Percentiles rank a stretch among this genome's conserved stretches.
Evolutionary conservation across 2,797 vertebrate genomes (phyloP).

Genomic region (Gadopsis marmoratus): DNA sequence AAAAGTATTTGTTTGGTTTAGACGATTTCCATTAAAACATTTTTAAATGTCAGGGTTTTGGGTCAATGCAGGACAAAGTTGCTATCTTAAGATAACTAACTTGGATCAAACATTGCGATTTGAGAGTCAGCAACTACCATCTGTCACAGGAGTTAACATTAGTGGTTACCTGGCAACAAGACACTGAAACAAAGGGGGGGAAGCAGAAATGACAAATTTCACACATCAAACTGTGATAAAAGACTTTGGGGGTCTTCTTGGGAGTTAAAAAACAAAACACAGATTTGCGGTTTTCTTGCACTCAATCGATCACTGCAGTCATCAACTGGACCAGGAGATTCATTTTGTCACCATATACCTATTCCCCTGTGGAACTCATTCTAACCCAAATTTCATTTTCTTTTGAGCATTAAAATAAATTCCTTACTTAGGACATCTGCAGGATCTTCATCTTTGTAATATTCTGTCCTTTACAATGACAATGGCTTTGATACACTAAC

Average conservation of each 20-base stretch:
- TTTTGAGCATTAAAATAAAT: not conserved
- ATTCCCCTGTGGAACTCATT: not conserved
- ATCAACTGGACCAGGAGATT: not conserved
- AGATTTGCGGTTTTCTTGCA: not conserved
- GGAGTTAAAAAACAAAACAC: not conserved
- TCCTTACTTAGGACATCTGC: not conserved
- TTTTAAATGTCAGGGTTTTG: not conserved
- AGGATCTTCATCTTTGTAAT: not conserved
- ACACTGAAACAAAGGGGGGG: not conserved
- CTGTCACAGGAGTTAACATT: not conserved
- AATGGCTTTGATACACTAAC: not conserved
- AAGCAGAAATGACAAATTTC: not conserved
- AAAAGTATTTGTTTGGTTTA: constrained; percentile 6
- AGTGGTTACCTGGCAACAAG: not conserved
- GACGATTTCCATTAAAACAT: not conserved
- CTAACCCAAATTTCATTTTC: not conserved
- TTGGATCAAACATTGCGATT: not conserved
- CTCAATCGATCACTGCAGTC: not conserved
- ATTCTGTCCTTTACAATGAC: not conserved
- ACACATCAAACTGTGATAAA: not conserved
- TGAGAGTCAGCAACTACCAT: not conserved
- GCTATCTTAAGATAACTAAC: not conserved
- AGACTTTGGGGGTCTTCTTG: not conserved
- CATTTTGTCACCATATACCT: not conserved
- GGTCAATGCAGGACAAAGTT: not conserved